Base-by-base conservation (phyloP, 2,113 vertebrate genomes). In the Daboia siamensis region DNA sequence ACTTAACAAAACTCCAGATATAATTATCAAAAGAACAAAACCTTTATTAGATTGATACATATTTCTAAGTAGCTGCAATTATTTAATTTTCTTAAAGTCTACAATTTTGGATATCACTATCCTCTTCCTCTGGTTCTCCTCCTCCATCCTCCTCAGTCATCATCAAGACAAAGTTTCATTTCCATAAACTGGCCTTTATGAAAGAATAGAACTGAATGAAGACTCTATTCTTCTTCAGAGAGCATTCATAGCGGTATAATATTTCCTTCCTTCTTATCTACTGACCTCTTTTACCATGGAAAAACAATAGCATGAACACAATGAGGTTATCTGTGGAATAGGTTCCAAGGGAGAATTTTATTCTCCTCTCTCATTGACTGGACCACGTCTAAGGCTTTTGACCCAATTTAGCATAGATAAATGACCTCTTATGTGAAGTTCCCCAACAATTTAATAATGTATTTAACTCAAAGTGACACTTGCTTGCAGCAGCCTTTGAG, bases 381-480 rank as follows among this genome's bases (percentile, higher is more conserved):
- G 97, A 96, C 97, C 97, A 97, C 95, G 96, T 97, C 93, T 94
- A 96, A 97, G 96, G 97, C 96, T 98, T 98, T 98, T 98, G 98
- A 99, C 98, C 98, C 98, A 98, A 98, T 99, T 99, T 98, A 98
- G 97, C 97, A 98, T 98, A 98, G 98, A 99, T 98, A 98, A 98
- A 98, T 98, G 98, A 99, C 98, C 98, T 97, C 97, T 98, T 97
- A 98, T 98, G 97, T 95, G 96, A 97, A 97, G 98, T 97, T 98
- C 97, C 97, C 97, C 97, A 98, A 98, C 97, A 97, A 97, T 98
- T 98, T 98, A 98, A 97, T 97, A 97, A 98, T 97, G 97, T 96
- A 97, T 98, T 98, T 98, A 99, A 99, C 98, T 98, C 98, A 98
- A 98, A 98, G 98, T 99, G 99, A 99, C 99, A 99, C 97, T 98